These are phyloP conservation scores for Zaprionus tsacasi DNA, from an alignment of 1,140 invertebrate species.

Conservation along the genomic window DNA sequence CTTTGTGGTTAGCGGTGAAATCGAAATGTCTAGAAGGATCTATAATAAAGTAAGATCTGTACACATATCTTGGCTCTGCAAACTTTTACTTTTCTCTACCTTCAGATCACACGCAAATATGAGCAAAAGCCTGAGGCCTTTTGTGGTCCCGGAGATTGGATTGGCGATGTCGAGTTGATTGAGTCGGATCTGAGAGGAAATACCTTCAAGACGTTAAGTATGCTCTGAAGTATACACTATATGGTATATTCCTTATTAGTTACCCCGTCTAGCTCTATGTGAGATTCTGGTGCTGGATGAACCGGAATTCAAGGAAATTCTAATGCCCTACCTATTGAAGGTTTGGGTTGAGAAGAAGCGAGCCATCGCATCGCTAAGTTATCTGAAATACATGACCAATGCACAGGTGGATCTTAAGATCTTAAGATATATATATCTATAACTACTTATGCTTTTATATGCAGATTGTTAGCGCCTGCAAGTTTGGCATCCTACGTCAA, in stretches of 20 bases:
- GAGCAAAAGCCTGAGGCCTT: conserved; percentile 44
- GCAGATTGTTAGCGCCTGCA: conserved; percentile 67
- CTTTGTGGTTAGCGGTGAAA: conserved; percentile 70
- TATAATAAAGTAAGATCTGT: conserved; percentile 41
- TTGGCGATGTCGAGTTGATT: conserved; percentile 68
- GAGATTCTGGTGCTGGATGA: conserved; percentile 66
- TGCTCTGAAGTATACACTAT: background rate
- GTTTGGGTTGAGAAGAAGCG: conserved; percentile 67
- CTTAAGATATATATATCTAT: too few species aligned
- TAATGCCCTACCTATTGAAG: conserved; percentile 54
- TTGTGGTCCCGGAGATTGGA: conserved; percentile 70
- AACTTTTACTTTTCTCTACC: background rate
- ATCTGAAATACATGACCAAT: conserved; percentile 58
- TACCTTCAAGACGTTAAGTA: conserved; percentile 59
- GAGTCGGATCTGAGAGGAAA: conserved; percentile 48
- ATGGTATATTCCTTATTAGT: too few species aligned
- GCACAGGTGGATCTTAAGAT: conserved; percentile 46
- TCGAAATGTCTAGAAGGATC: conserved; percentile 55
- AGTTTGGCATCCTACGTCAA: conserved; percentile 54
- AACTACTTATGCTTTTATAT: background rate
- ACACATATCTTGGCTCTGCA: background rate
- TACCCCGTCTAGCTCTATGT: conserved; percentile 31
- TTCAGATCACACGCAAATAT: conserved; percentile 29
- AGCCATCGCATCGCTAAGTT: conserved; percentile 60
- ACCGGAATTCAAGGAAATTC: conserved; percentile 51